These are phyloP conservation scores for Apteryx owenii DNA, from an alignment of 2,113 vertebrate species.

Conservation along the genomic window DNA sequence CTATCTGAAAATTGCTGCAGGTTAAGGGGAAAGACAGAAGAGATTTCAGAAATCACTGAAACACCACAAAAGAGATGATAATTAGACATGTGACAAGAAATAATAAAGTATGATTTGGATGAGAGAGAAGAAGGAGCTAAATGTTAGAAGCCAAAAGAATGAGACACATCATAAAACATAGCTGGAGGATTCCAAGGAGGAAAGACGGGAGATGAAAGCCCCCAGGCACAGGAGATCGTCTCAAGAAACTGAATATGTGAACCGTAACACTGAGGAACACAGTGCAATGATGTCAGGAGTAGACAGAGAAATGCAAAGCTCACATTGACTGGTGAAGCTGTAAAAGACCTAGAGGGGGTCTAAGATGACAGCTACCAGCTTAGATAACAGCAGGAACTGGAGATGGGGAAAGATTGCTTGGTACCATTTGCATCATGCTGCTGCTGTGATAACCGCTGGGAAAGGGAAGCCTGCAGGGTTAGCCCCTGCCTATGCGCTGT, in stretches of 20 bases:
- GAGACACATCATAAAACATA: neutral
- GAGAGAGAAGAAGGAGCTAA: neutral
- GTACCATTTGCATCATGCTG: accelerated
- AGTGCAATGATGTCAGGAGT: neutral
- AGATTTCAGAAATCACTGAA: neutral
- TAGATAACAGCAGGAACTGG: neutral
- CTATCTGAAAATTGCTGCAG: neutral
- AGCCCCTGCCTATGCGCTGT: too few species aligned
- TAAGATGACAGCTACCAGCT: neutral
- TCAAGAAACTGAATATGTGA: neutral
- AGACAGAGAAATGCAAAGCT: neutral
- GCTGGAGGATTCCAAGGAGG: neutral
- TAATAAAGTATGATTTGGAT: neutral
- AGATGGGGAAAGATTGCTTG: neutral
- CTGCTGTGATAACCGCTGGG: neutral
- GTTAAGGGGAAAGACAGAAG: neutral
- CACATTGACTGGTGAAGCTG: neutral
- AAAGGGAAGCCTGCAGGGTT: neutral
- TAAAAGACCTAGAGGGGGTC: neutral
- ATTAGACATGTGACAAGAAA: neutral
- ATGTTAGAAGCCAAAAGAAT: neutral
- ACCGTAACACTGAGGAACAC: neutral
- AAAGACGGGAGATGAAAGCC: neutral
- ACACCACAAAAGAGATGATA: neutral
- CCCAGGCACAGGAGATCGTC: neutral